These are phyloP conservation scores for Candoia aspera DNA, from an alignment of 2,113 vertebrate genomes.

Conservation along the genomic window DNA sequence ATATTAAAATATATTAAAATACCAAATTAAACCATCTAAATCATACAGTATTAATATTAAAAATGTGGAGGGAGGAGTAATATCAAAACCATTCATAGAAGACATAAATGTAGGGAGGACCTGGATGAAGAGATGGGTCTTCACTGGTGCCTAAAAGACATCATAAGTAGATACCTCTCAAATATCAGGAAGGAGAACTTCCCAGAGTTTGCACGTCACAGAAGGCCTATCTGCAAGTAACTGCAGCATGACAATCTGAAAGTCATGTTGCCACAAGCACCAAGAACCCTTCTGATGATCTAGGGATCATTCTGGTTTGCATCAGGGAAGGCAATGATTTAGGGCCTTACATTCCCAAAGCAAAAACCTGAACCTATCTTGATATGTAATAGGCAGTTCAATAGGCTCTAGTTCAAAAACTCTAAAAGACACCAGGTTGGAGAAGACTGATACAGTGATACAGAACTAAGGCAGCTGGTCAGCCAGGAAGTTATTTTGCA, in stretches of 20 bases:
- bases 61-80: neutral
- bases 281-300: neutral
- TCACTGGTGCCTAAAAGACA: neutral
- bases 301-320: neutral
- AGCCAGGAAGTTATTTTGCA: neutral
- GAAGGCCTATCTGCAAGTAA: neutral
- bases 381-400: neutral
- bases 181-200: neutral
- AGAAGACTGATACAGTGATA: neutral
- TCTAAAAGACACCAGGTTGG: neutral
- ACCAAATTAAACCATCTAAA: neutral
- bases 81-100: neutral
- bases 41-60: neutral
- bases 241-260: neutral
- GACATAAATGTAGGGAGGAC: neutral
- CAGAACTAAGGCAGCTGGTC: neutral
- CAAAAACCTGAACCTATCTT: neutral
- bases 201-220: neutral
- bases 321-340: neutral
- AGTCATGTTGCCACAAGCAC: neutral
- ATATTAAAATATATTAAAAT: neutral
- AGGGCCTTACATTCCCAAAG: neutral
- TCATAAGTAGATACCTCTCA: neutral
- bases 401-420: neutral
- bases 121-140: neutral